These are phyloP conservation scores for Ploceus nigricollis DNA, from an alignment of 2,113 vertebrate genomes.

Conservation along the genomic window DNA sequence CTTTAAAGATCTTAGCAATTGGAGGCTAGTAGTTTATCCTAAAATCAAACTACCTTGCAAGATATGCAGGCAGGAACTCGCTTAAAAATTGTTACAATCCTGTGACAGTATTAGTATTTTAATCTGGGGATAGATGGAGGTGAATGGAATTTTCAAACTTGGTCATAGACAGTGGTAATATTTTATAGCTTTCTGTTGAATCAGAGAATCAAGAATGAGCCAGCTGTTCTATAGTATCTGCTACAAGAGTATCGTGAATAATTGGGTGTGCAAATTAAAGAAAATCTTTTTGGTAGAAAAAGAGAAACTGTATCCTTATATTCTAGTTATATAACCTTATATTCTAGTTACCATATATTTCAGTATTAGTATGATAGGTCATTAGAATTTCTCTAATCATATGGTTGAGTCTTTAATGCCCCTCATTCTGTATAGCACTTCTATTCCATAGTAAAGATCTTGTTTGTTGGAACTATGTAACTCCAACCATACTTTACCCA, in stretches of 20 bases:
- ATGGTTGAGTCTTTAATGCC: background rate
- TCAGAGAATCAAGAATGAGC: background rate
- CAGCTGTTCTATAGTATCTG: background rate
- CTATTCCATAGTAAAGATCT: background rate
- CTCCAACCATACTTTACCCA: background rate
- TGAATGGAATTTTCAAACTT: background rate
- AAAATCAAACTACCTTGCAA: background rate
- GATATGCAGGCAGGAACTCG: background rate
- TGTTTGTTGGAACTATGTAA: background rate
- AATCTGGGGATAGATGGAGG: background rate
- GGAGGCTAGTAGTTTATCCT: background rate
- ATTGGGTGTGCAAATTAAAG: background rate
- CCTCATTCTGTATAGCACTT: background rate
- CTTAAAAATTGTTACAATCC: background rate
- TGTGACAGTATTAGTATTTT: background rate
- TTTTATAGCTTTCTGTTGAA: background rate
- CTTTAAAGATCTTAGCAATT: conserved; percentile 26
- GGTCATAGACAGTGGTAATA: background rate
- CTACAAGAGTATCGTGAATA: background rate
- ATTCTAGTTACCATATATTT: background rate
- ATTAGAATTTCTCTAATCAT: background rate
- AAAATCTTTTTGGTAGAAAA: background rate
- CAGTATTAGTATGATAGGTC: background rate
- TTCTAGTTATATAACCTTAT: background rate
- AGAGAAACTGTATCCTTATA: background rate